These are phyloP conservation scores for Alcedo atthis DNA, from an alignment of 2,797 vertebrate species.

Conservation along the genomic window DNA sequence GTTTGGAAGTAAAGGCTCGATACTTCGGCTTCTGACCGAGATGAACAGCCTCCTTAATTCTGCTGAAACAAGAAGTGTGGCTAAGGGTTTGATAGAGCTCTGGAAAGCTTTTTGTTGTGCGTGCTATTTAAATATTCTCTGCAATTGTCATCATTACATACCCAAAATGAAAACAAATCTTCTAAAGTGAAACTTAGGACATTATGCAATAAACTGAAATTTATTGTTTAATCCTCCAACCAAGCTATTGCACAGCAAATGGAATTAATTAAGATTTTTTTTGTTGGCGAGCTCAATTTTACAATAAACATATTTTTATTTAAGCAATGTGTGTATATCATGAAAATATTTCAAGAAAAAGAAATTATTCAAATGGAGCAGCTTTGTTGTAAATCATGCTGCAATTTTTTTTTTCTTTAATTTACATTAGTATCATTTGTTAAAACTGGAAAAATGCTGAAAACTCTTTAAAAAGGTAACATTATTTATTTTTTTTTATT, in stretches of 20 bases:
- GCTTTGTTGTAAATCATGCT: background rate
- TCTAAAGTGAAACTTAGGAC: slow-evolving; percentile 28
- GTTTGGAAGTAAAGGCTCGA: background rate
- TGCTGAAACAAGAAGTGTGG: background rate
- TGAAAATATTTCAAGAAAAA: slow-evolving; percentile 60
- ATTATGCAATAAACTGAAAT: slow-evolving; percentile 50
- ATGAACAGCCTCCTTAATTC: background rate
- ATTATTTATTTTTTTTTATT: slow-evolving; percentile 54
- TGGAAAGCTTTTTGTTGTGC: background rate
- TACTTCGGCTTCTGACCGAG: background rate
- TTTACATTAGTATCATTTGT: slow-evolving; percentile 33
- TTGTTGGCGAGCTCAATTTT: slow-evolving; percentile 37
- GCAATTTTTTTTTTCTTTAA: background rate
- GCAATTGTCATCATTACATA: slow-evolving; percentile 31
- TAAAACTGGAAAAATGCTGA: slow-evolving; percentile 34
- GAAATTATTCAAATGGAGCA: slow-evolving; percentile 13
- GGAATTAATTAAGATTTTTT: slow-evolving; percentile 67
- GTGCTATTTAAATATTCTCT: slow-evolving; percentile 11
- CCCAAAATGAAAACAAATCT: slow-evolving; percentile 37
- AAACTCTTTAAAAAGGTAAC: slow-evolving; percentile 12
- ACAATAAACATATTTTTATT: slow-evolving; percentile 58
- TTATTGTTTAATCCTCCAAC: slow-evolving; percentile 61
- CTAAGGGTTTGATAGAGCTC: background rate
- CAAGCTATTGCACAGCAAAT: slow-evolving; percentile 52
- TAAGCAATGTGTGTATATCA: slow-evolving; percentile 26